phyloP scores from a whole-genome alignment of 2,797 vertebrate genomes.

The Sebastes oblongus region DNA sequence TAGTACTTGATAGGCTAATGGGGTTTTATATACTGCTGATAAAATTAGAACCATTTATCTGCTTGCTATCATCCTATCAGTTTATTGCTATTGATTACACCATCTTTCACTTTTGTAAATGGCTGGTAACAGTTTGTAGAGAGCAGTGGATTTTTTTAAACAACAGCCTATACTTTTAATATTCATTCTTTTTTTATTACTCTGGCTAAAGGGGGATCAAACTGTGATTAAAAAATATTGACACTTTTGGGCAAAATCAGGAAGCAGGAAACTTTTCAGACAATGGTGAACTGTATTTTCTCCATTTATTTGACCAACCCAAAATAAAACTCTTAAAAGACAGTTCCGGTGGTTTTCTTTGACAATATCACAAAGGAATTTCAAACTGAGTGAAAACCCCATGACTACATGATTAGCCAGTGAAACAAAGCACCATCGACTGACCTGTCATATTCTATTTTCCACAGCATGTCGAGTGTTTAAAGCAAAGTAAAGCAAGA shows the following conservation, averaged over 20 bases:
- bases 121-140: not conserved
- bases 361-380: not conserved
- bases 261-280: constrained; percentile 2
- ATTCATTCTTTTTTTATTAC: not conserved
- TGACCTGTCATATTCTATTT: not conserved
- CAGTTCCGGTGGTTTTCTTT: constrained; percentile 28
- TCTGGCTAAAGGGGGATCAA: not conserved
- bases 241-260: not conserved
- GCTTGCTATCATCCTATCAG: not conserved
- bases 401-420: not conserved
- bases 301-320: constrained; percentile 44
- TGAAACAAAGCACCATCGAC: not conserved
- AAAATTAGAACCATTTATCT: not conserved
- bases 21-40: not conserved
- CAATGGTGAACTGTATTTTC: not conserved
- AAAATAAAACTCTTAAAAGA: constrained; percentile 43
- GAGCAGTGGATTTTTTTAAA: not conserved
- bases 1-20: not conserved
- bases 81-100: not conserved
- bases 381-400: constrained; percentile 1
- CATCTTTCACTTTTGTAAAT: not conserved
- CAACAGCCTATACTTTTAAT: not conserved
- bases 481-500: not conserved
- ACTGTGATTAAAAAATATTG: not conserved
- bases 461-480: not conserved